phyloP scores from a whole-genome alignment of 2,888 invertebrate species.

The Rhorus exstirpatorius region DNA sequence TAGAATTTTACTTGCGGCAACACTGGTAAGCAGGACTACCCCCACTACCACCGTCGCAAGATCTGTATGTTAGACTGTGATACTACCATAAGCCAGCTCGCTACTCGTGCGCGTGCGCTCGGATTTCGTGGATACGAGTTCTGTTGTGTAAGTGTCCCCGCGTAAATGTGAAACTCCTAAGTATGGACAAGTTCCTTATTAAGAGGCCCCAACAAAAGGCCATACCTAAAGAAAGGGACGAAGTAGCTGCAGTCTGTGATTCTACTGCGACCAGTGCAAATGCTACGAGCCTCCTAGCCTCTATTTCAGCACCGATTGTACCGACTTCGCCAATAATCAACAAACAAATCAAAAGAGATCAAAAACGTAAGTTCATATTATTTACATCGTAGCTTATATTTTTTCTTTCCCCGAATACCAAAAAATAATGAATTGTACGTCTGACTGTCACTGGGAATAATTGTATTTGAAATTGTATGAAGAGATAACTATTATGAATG shows the following conservation, averaged over 20 bases:
- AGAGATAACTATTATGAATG: not conserved
- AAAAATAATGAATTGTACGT: not conserved
- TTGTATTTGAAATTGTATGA: not conserved
- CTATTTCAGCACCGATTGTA: not conserved
- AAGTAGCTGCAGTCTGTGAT: not conserved
- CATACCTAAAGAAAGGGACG: not conserved
- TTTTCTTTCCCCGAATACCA: not conserved
- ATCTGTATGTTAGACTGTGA: no score
- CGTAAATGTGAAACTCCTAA: not conserved
- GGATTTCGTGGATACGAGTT: not conserved
- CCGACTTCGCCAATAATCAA: not conserved
- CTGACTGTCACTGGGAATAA: not conserved
- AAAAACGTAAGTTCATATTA: not conserved
- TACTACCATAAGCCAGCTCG: no score
- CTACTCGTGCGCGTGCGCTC: not conserved
- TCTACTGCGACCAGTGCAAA: no score
- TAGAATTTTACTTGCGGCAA: no score
- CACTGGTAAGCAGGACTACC: no score
- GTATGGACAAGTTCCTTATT: conserved; percentile 6
- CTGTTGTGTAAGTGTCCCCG: not conserved
- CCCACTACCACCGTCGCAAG: no score
- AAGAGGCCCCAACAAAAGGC: conserved; percentile 2
- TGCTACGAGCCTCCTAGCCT: not conserved
- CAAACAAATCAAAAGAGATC: not conserved
- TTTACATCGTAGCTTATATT: not conserved